A percentile compares a stretch with the other conserved stretches of the same genome.
Conservation (phyloP, 2,797 vertebrate genomes). For the Serranus cabrilla region DNA sequence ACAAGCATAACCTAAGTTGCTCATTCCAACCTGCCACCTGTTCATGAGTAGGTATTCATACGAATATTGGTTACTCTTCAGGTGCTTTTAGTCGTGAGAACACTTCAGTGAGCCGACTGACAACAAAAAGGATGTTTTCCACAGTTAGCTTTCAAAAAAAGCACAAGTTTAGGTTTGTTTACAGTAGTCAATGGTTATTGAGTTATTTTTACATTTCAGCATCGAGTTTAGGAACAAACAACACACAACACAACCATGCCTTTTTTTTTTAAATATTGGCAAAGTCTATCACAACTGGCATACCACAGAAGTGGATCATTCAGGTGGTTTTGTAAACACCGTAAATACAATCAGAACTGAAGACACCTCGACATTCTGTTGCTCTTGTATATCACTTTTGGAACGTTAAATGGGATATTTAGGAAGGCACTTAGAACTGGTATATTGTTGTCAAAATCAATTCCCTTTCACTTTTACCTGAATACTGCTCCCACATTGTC, state of each 20-base stretch:
- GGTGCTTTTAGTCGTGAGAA: not conserved
- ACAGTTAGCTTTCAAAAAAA: not conserved
- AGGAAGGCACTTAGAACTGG: not conserved
- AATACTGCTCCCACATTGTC: not conserved
- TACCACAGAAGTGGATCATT: not conserved
- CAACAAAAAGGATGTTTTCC: not conserved
- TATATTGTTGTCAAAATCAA: not conserved
- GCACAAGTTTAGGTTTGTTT: not conserved
- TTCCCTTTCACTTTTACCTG: not conserved
- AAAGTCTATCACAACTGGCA: not conserved
- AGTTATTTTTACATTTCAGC: conserved; percentile 2
- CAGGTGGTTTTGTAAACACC: not conserved
- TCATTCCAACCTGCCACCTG: not conserved
- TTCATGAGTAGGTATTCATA: not conserved
- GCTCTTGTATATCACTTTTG: not conserved
- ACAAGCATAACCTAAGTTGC: not conserved
- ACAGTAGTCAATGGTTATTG: conserved; percentile 11
- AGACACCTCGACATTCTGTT: not conserved
- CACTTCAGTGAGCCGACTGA: not conserved
- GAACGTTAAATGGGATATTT: not conserved
- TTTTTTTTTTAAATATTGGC: not conserved
- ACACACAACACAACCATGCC: too few species aligned
- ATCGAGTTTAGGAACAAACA: not conserved
- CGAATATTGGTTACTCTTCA: not conserved
- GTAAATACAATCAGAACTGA: not conserved